A percentile compares a stretch with the other conserved stretches of the same genome.
These are phyloP conservation scores for Carabus problematicus DNA, from an alignment of 2,888 invertebrate genomes.

Conservation along the genomic window DNA sequence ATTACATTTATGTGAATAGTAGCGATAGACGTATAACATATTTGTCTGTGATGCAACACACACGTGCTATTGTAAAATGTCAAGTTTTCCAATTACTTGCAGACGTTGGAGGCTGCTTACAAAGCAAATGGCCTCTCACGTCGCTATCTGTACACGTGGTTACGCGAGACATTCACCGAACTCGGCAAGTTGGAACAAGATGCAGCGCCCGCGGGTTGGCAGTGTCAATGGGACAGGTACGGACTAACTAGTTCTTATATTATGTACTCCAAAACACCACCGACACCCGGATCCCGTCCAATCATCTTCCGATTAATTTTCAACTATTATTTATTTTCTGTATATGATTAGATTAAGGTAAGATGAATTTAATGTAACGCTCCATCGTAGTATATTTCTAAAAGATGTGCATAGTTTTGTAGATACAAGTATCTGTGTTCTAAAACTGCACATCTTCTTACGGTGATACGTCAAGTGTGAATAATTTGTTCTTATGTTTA, in stretches of 20 bases:
- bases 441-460: not conserved
- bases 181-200: conserved; percentile 69
- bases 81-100: conserved; percentile 43
- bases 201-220: conserved; percentile 72
- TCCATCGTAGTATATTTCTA: not conserved
- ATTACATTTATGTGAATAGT: too few relatives aligned
- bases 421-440: not conserved
- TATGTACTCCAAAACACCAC: not conserved
- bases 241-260: not conserved
- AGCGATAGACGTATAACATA: too few relatives aligned
- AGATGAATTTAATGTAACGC: not conserved
- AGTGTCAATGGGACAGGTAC: conserved; percentile 79
- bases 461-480: conserved; percentile 16
- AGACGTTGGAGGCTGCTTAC: conserved; percentile 73
- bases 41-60: too few relatives aligned
- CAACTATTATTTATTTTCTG: conserved; percentile 23
- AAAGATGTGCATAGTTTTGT: not conserved
- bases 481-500: conserved; percentile 36
- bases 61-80: not conserved
- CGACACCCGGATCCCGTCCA: not conserved
- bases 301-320: conserved; percentile 2
- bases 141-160: conserved; percentile 67
- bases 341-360: conserved; percentile 23
- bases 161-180: conserved; percentile 66
- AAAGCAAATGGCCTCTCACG: conserved; percentile 66